These are phyloP conservation scores for Cancer borealis DNA, from an alignment of 2,888 invertebrate genomes.

Conservation along the genomic window DNA sequence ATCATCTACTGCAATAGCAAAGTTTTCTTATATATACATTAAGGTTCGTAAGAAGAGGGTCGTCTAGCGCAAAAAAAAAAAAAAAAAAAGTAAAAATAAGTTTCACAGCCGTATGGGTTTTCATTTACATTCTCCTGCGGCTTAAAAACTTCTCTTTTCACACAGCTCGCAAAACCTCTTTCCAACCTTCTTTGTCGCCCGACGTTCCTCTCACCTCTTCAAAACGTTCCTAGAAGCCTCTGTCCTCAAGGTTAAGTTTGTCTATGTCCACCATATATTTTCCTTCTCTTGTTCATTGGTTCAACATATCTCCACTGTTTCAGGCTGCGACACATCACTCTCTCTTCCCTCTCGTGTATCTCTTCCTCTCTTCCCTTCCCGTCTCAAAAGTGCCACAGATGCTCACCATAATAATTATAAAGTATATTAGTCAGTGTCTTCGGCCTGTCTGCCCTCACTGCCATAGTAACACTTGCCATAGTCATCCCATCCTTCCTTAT, in stretches of 20 bases:
- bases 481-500: slow-evolving; percentile 70
- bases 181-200: not conserved
- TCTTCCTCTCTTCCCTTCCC: not conserved
- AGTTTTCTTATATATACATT: not conserved
- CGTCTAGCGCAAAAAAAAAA: not conserved
- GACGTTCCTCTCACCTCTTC: not conserved
- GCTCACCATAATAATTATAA: not conserved
- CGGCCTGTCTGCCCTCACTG: not conserved
- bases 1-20: not conserved
- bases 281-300: not conserved
- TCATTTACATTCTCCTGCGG: not conserved
- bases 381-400: not conserved
- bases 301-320: slow-evolving; percentile 51
- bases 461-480: slow-evolving; percentile 65
- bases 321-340: slow-evolving; percentile 39
- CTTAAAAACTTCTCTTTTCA: not conserved
- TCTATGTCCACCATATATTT: not conserved
- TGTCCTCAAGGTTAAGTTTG: not conserved
- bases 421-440: not conserved
- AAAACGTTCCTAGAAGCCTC: not conserved
- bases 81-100: not conserved
- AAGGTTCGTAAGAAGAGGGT: not conserved
- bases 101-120: not conserved
- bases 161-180: not conserved
- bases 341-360: not conserved